These are phyloP conservation scores for Hermodice carunculata DNA, from an alignment of 2,888 invertebrate species.

Conservation along the genomic window DNA sequence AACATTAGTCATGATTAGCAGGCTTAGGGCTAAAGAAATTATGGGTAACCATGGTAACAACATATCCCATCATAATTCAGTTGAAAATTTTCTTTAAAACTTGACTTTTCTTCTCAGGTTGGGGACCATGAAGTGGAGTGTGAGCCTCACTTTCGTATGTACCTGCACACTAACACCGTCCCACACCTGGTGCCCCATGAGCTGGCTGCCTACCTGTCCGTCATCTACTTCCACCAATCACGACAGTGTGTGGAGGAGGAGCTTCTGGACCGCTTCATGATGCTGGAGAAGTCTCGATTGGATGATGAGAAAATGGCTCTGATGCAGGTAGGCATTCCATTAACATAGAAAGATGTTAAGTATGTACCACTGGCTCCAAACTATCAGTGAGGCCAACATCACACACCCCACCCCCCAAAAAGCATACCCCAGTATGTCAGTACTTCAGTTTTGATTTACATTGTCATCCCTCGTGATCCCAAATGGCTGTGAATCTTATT, in stretches of 20 bases:
- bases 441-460: too few relatives aligned
- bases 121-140: slow-evolving; percentile 70
- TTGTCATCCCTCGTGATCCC: too few relatives aligned
- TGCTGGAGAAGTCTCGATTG: slow-evolving; percentile 66
- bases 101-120: slow-evolving; percentile 49
- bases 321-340: slow-evolving; percentile 51
- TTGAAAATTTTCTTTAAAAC: neutral
- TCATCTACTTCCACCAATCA: slow-evolving; percentile 64
- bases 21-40: too few relatives aligned
- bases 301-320: slow-evolving; percentile 64
- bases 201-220: slow-evolving; percentile 62
- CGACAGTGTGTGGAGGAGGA: slow-evolving; percentile 61
- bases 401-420: too few relatives aligned
- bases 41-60: too few relatives aligned
- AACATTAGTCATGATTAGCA: too few relatives aligned
- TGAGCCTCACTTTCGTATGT: slow-evolving; percentile 67
- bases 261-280: slow-evolving; percentile 65
- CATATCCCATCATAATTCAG: too few relatives aligned
- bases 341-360: neutral
- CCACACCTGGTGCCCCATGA: slow-evolving; percentile 62
- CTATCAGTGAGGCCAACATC: too few relatives aligned
- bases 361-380: neutral
- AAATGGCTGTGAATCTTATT: too few relatives aligned
- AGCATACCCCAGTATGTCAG: too few relatives aligned
- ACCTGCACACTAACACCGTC: slow-evolving; percentile 65